These are phyloP conservation scores for Thomomys bottae DNA, from an alignment of 2,113 vertebrate species.

Conservation along the genomic window DNA sequence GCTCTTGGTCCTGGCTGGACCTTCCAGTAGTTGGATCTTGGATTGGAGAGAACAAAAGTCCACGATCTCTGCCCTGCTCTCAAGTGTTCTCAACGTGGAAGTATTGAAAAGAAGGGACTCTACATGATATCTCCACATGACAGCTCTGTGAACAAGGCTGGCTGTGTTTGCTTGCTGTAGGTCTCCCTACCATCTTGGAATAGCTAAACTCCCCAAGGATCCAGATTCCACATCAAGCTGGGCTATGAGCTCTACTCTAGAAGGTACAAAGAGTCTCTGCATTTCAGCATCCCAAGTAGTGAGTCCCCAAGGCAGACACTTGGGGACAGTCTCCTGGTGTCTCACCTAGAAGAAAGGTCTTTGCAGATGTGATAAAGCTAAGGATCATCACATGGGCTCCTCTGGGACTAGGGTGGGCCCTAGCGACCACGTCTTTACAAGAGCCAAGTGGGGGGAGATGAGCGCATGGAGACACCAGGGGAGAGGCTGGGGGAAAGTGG, in stretches of 20 bases:
- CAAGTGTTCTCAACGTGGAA: not conserved
- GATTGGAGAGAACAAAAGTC: conserved; percentile 36
- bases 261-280: too few species aligned
- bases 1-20: not conserved
- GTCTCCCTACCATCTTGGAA: not conserved
- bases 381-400: not conserved
- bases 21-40: not conserved
- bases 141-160: conserved; percentile 25
- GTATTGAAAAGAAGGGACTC: not conserved
- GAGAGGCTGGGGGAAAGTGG: not conserved
- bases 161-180: not conserved
- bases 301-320: too few species aligned
- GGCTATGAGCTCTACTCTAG: too few species aligned
- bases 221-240: too few species aligned
- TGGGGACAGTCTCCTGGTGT: too few species aligned
- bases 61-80: not conserved
- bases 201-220: conserved; percentile 36
- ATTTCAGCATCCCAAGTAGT: too few species aligned
- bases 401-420: not conserved
- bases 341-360: not conserved
- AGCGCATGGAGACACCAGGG: not conserved
- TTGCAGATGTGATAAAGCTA: not conserved
- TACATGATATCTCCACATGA: not conserved
- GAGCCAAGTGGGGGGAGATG: not conserved
- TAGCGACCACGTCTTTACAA: not conserved